Base-by-base conservation (phyloP, 2,797 vertebrate species). In the Ciconia nigra region DNA sequence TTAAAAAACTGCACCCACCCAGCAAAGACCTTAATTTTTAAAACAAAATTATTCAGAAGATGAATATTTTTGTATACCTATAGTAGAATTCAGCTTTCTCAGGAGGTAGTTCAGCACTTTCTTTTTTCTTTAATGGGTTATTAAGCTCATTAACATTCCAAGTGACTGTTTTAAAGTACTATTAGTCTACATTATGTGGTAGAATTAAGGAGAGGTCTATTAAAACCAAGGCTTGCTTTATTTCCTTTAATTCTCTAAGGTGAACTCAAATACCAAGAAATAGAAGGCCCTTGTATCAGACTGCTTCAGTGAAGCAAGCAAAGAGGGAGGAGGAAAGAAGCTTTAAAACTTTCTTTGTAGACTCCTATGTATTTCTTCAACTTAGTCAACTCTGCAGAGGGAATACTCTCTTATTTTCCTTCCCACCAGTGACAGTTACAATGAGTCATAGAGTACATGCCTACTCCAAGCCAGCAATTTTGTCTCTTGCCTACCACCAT, bases 231-330 rank as follows among this genome's bases (percentile, higher is more conserved):
- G 39, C 69, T 93, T 94, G 19, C 69, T 31, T 92, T 95, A 83
- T 88, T 94, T 83, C 61, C n/a, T 90, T 93, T 62, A 86, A 90
- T 71, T 84, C 54, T 94, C 76, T 65, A 55, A 79, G 87, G 79
- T 76, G 78, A 95, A 31, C 29, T 93, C 44, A 74, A 92, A 90
- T 35, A 65, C 42, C 35, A 86, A 90, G 69, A 83, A 91, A 72
- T 58, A 81, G 52, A 83, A 83, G 13, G 10, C 29, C 44, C 19
- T 74, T 58, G 13, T 37, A 28, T n/a, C 49, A 65, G 41, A 61
- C 13, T 69, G 42, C 29, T 94, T 81, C 69, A 86, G 51, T 77
- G 83, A 88, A 91, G 49, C 54, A 81, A 87, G 33, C 37, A 93
- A 86, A 87, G 11, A 7, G 0, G 10, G 15, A 91, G 44, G 7